These are phyloP conservation scores for Choloepus hoffmanni DNA, from an alignment of 2,113 vertebrate species.

Conservation along the genomic window DNA sequence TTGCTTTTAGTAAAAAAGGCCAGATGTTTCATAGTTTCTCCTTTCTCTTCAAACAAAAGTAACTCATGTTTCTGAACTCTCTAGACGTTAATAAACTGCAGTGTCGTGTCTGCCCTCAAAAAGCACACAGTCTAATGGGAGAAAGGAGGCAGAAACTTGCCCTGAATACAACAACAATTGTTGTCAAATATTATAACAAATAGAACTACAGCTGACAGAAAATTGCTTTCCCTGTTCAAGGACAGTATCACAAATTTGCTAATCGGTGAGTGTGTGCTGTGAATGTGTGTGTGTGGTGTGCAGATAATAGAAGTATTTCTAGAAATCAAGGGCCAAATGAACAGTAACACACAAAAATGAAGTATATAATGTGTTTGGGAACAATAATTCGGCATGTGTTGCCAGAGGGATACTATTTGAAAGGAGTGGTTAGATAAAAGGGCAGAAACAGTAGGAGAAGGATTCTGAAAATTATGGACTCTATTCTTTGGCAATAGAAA, in stretches of 20 bases:
- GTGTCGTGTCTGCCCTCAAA: neutral
- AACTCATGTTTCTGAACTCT: neutral
- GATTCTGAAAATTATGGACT: neutral
- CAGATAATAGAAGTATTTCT: neutral
- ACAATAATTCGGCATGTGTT: neutral
- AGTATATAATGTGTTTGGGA: neutral
- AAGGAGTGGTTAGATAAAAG: neutral
- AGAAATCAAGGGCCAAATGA: neutral
- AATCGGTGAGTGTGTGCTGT: neutral
- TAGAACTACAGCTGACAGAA: neutral
- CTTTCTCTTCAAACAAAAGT: conserved; percentile 29
- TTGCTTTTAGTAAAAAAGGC: neutral
- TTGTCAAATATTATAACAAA: neutral
- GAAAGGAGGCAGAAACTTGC: neutral
- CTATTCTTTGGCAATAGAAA: neutral
- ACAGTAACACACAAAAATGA: neutral
- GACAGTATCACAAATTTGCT: neutral
- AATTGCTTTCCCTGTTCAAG: neutral
- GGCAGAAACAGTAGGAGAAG: neutral
- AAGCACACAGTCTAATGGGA: neutral
- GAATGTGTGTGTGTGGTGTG: neutral
- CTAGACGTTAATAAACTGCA: neutral
- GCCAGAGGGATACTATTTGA: neutral
- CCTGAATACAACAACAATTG: neutral
- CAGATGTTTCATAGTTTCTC: neutral